These are phyloP conservation scores for Thermophis baileyi DNA, from an alignment of 2,113 vertebrate species.

Conservation along the genomic window DNA sequence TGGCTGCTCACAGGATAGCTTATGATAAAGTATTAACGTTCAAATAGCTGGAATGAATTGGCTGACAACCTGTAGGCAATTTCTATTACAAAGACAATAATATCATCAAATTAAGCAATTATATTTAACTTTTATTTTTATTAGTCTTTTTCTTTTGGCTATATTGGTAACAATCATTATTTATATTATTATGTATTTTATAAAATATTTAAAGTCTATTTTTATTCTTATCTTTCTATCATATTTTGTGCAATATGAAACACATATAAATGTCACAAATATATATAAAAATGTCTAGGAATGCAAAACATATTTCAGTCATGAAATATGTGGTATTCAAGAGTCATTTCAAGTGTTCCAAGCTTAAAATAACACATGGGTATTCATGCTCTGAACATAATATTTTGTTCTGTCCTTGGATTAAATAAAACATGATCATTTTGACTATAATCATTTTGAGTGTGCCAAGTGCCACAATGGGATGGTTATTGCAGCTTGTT, in stretches of 20 bases:
- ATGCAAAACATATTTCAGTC: neutral
- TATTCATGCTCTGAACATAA: neutral
- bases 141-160: neutral
- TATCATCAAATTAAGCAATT: neutral
- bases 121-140: neutral
- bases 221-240: neutral
- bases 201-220: neutral
- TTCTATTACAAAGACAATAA: fast-evolving
- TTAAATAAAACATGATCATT: neutral
- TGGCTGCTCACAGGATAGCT: too few relatives aligned
- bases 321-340: neutral
- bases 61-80: conserved; percentile 28
- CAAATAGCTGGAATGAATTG: too few relatives aligned
- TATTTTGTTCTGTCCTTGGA: neutral
- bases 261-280: neutral
- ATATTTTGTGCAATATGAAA: neutral
- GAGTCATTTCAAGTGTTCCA: neutral
- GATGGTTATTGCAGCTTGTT: neutral
- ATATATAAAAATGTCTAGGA: neutral
- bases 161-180: neutral
- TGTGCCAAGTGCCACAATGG: neutral
- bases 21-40: too few relatives aligned
- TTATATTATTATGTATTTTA: neutral
- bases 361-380: neutral
- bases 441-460: neutral